phyloP scores from a whole-genome alignment of 2,888 invertebrate species.

The Papilio elwesi region DNA sequence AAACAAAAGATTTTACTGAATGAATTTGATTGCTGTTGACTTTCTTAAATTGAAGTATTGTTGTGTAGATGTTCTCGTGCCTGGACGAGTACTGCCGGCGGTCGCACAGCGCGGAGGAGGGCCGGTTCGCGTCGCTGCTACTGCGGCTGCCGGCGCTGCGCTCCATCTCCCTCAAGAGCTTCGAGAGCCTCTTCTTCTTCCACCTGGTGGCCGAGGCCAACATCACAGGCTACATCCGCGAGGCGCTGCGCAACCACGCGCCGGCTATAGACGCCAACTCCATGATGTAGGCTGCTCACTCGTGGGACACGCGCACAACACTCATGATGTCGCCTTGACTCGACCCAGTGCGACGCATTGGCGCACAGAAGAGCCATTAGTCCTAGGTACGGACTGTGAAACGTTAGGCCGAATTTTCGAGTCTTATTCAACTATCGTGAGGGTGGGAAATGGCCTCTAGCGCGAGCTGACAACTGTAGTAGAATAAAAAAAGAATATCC shows the following conservation, averaged over 20 bases:
- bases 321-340: neutral
- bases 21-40: too few species aligned
- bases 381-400: too few species aligned
- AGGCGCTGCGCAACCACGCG: slow-evolving; percentile 88
- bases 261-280: slow-evolving; percentile 73
- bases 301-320: neutral
- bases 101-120: slow-evolving; percentile 95
- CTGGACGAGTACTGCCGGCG: slow-evolving; percentile 97
- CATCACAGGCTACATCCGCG: slow-evolving; percentile 92
- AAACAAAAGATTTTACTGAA: too few species aligned
- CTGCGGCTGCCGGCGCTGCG: slow-evolving; percentile 94
- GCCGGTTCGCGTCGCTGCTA: slow-evolving; percentile 97
- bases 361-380: too few species aligned
- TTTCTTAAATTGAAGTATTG: neutral
- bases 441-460: too few species aligned
- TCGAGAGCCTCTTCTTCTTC: slow-evolving; percentile 97
- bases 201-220: slow-evolving; percentile 94
- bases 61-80: slow-evolving; percentile 89
- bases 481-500: too few species aligned
- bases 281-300: slow-evolving; percentile 54
- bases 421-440: too few species aligned
- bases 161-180: slow-evolving; percentile 96
- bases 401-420: too few species aligned
- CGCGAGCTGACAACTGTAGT: too few species aligned
- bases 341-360: neutral